Evolutionary conservation across 2,113 vertebrate species (phyloP), one percentile per base, ranked within the genome.

Genomic region (Callaeas wilsoni): DNA sequence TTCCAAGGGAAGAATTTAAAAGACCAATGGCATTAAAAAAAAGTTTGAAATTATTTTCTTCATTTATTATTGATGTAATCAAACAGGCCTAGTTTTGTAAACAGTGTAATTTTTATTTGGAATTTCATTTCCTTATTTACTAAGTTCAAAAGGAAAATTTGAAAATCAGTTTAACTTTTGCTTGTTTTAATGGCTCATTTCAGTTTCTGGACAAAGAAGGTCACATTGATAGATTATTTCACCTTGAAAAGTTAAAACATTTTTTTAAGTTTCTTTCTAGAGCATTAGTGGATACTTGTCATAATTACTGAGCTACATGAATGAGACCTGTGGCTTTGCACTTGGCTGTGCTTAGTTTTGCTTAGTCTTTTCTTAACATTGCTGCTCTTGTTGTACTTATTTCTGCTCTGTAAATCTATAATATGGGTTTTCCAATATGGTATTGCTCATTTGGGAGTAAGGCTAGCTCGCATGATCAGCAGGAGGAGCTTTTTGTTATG

Each of bases 51-150:
- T 52, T 32, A 42, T 75, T 93, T 84, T 84, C 53, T 60, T 73
- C 53, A 26, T 78, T 93, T 93, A 80, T 85, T 85, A 69, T 79
- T 87, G 9, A 76, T 87, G 13, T 87, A 82, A 91, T 93, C 75
- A 80, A 65, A 53, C 0, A 0, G 46, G 23, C 35, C 57, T 76
- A 37, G 75, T 93, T 96, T 93, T 96, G 67, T 94, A 93, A 94
- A 94, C 92, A 90, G n/a, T 65, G 6, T 9, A 30, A 57, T 81
- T 94, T 93, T 91, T 84, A 42, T 77, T 88, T 93, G 65, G 18
- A 33, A 47, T 82, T 91, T 76, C 6, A 56, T 81, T 93, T 96
- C 93, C 84, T 87, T 87, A 71, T 95, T 84, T 95, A 71, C 57
- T 59, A 53, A 76, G 27, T 84, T 76, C n/a, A 67, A 74, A 76